Percentiles rank a stretch among this genome's conserved stretches.
Evolutionary conservation across 2,888 invertebrate species (phyloP).

Genomic region (Anoplius nigerrimus): DNA sequence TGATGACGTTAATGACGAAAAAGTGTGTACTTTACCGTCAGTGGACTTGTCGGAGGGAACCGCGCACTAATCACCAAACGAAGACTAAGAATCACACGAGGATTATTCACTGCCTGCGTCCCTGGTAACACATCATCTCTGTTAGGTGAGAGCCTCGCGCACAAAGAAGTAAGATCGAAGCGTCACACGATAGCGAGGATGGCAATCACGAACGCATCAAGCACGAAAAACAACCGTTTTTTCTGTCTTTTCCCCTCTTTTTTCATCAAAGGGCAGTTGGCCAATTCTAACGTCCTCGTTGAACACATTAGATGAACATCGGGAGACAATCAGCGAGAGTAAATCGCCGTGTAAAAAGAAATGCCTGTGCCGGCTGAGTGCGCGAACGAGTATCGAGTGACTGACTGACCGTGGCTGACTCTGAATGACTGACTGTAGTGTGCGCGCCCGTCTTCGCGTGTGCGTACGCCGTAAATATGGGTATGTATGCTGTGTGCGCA

Average conservation of each 20-base stretch:
- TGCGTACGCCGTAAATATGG: too few relatives aligned
- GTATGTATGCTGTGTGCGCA: too few relatives aligned
- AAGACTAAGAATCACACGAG: neutral
- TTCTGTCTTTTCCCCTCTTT: too few relatives aligned
- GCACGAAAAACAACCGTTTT: too few relatives aligned
- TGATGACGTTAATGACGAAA: slow-evolving; percentile 14
- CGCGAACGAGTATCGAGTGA: slow-evolving; percentile 16
- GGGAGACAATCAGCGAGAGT: slow-evolving; percentile 6
- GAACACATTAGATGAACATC: neutral
- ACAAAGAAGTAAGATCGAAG: too few relatives aligned
- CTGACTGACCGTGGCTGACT: slow-evolving; percentile 21
- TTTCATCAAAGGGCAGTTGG: neutral
- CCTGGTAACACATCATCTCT: neutral
- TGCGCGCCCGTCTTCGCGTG: neutral
- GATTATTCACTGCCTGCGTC: slow-evolving; percentile 5
- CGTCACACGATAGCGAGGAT: too few relatives aligned
- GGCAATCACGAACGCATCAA: too few relatives aligned
- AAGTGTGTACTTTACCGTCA: neutral
- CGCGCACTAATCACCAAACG: slow-evolving; percentile 38
- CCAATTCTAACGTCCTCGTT: neutral
- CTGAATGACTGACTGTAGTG: slow-evolving; percentile 9
- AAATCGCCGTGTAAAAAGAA: slow-evolving; percentile 21
- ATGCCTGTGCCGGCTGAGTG: slow-evolving; percentile 41
- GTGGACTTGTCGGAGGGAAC: neutral
- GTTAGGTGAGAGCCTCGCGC: too few relatives aligned